Conservation (phyloP, 2,888 invertebrate species). For the Timema cristinae region DNA sequence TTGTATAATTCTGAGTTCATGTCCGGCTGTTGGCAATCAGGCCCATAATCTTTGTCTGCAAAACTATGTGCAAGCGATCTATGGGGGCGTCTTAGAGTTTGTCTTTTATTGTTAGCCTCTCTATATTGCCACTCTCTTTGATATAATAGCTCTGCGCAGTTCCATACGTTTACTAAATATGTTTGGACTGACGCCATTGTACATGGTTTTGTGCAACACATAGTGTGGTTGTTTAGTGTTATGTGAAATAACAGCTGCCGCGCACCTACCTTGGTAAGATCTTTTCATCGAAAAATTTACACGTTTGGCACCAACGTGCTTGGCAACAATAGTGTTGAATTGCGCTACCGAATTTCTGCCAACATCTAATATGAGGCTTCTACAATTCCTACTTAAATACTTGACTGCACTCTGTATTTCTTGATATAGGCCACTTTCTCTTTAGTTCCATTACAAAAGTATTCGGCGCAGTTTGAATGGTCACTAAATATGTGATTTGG, state of each 20-base stretch:
- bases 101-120: neutral
- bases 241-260: conserved; percentile 18
- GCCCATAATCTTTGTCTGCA: conserved; percentile 6
- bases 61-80: neutral
- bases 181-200: neutral
- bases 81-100: neutral
- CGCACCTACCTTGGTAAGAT: conserved; percentile 23
- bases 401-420: conserved; percentile 21
- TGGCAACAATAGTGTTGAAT: conserved; percentile 17
- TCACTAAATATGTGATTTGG: conserved; percentile 28
- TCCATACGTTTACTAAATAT: neutral
- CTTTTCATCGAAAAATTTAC: conserved; percentile 22
- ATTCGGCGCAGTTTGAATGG: conserved; percentile 19
- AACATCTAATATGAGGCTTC: conserved; percentile 23
- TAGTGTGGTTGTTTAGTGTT: conserved; percentile 15
- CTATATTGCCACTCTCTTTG: neutral
- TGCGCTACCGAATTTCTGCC: conserved; percentile 21
- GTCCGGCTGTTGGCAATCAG: conserved; percentile 2
- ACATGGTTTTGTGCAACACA: conserved; percentile 1
- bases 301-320: conserved; percentile 23
- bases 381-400: conserved; percentile 17
- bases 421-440: conserved; percentile 15
- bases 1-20: neutral
- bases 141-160: neutral
- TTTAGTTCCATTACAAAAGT: conserved; percentile 19